Percentiles rank a stretch among this genome's conserved stretches.
These are phyloP conservation scores for Steinernema khuongi DNA, from an alignment of 1,140 invertebrate genomes.

Conservation along the genomic window DNA sequence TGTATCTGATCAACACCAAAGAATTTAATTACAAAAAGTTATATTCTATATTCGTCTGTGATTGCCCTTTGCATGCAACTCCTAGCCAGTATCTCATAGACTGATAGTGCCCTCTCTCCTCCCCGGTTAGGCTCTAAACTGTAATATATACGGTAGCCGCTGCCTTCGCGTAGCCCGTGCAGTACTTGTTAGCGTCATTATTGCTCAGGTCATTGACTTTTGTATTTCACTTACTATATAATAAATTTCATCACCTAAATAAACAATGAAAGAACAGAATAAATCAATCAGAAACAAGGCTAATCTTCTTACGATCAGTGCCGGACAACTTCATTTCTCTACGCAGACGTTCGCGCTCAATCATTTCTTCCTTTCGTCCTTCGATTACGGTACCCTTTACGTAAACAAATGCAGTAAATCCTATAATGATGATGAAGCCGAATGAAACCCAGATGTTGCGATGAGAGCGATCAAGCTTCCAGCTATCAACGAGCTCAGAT, in stretches of 20 bases:
- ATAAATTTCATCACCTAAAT: background rate
- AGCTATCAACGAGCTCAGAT: background rate
- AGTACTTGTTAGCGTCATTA: too few species aligned
- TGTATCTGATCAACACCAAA: background rate
- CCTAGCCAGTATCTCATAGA: too few species aligned
- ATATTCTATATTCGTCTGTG: background rate
- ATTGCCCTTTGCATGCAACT: background rate
- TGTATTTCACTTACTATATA: too few species aligned
- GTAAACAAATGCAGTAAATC: background rate
- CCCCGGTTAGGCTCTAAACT: too few species aligned
- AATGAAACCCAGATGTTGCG: background rate
- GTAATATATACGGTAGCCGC: background rate
- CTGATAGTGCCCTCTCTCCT: too few species aligned
- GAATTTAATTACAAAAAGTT: background rate
- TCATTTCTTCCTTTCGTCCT: conserved; percentile 1
- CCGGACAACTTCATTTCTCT: background rate
- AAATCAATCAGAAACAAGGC: background rate
- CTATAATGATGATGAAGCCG: background rate
- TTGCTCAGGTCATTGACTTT: too few species aligned
- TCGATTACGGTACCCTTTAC: background rate
- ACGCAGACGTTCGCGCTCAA: background rate
- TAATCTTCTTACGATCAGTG: background rate
- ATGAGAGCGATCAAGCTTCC: background rate
- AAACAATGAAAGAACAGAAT: background rate
- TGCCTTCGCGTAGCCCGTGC: too few species aligned